A percentile compares a stretch with the other conserved stretches of the same genome.
Conservation (phyloP, 2,888 invertebrate species). For the Eupithecia centaureata region DNA sequence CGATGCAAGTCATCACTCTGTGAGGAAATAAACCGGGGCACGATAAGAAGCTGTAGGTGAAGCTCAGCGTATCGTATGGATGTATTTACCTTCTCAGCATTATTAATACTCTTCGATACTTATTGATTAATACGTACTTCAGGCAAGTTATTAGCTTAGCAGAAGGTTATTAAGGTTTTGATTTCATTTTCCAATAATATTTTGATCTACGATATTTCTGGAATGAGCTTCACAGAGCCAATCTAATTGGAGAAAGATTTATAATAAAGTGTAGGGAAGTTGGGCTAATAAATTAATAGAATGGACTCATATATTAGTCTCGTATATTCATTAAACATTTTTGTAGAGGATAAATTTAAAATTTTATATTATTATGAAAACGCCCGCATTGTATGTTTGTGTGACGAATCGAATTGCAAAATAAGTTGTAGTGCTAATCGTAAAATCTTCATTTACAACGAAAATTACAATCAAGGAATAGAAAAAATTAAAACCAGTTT, state of each 20-base stretch:
- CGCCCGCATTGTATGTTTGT: background rate
- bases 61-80: too few relatives aligned
- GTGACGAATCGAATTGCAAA: too few relatives aligned
- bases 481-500: too few relatives aligned
- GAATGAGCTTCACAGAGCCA: background rate
- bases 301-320: background rate
- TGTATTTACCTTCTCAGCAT: background rate
- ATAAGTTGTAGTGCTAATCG: too few relatives aligned
- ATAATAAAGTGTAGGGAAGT: background rate
- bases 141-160: background rate
- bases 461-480: too few relatives aligned
- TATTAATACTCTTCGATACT: background rate
- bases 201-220: background rate
- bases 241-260: background rate
- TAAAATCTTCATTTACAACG: too few relatives aligned
- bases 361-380: background rate
- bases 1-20: too few relatives aligned
- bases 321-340: background rate
- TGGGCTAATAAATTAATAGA: background rate
- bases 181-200: background rate
- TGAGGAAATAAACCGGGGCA: too few relatives aligned
- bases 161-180: background rate
- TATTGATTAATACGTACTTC: background rate
- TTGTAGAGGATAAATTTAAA: too few relatives aligned
- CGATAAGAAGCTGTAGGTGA: too few relatives aligned